Evolutionary conservation across 1,140 invertebrate genomes (phyloP), one percentile per base, ranked within the genome.

Genomic region (Babylonia areolata): DNA sequence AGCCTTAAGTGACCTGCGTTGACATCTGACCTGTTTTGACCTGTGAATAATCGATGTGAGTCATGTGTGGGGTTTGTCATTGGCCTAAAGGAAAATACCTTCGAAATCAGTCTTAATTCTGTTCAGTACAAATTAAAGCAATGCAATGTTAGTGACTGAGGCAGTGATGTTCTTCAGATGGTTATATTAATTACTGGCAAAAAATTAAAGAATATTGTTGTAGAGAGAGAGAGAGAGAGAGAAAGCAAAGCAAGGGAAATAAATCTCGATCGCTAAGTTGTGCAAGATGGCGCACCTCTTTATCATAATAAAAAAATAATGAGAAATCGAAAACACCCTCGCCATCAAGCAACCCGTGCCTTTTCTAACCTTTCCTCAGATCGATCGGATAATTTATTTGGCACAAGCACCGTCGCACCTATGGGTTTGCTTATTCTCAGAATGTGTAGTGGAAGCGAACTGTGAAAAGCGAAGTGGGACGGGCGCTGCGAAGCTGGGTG

Each of bases 301-400:
- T 64, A 64, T 64, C 58, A 64, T 64, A 64, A 64, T 23, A 64
- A 64, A 64, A 64, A 23, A 64, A 64, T 64, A 64, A 64, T 64
- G 58, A 64, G 6, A n/a, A 64, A 64, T 23, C 58, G 58, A 23
- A 64, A 64, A 64, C 58, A n/a, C 17, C 23, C 6, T 64, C 58
- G 58, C 28, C 17, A 23, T 23, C 58, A 64, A 6, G 15, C 15
- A 64, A 23, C 28, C 20, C 28, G 58, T 23, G 12, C 23, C 28
- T 23, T 64, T 23, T 64, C 28, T 23, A 64, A 23, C 58, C 28
- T 64, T 64, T 28, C 5, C 12, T 64, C 20, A 5, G 15, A 17
- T 51, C 9, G 46, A 17, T 51, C 2, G 46, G 58, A 64, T 64
- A 64, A 23, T 64, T 64, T 64, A n/a, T 64, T 64, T 28, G 58